Base-by-base conservation (phyloP, 2,113 vertebrate species). In the Chaenocephalus aceratus region DNA sequence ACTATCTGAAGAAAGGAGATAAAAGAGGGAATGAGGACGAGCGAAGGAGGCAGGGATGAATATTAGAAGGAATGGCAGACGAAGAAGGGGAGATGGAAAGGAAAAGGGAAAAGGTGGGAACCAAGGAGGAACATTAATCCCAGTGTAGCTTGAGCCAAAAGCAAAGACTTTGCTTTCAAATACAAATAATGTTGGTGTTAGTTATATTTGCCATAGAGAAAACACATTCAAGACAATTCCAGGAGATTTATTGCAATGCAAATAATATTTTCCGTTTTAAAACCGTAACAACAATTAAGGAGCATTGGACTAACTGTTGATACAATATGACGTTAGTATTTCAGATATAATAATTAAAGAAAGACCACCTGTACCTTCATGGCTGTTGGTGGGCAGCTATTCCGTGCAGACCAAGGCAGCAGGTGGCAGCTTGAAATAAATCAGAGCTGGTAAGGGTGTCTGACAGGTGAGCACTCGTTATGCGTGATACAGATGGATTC, bases 1-100 rank as follows among this genome's bases (percentile, higher is more conserved):
- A 65, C 14, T 57, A 54, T 72, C 63, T 65, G 45, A 80, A 56
- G 46, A 23, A 34, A 71, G 26, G 23, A 73, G 44, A 56, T 57
- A 34, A 64, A 79, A 51, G 16, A 57, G 54, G 44, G 41, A 72
- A 48, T 75, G 23, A 70, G 21, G 21, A 21, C 34, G 1, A 64
- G 13, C 49, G 16, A 81, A 72, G 49, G 51, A 75, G 53, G 26
- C 61, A 83, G 41, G 52, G 45, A 46, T 54, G 0, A 36, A 34
- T 72, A 60, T 10, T 46, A n/a, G 56, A 61, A n/a, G 14, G n/a
- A 48, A 44, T 51, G 49, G 23, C 48, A 44, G n/a, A 69, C 3
- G 51, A 44, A 3, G 51, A 44, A 52, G 18, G 10, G 13, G 45
- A 58, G 53, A 73, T 49, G 14, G 36, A 61, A 15, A 8, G 44